These are phyloP conservation scores for Hucho hucho DNA, from an alignment of 2,113 vertebrate genomes.

Conservation along the genomic window DNA sequence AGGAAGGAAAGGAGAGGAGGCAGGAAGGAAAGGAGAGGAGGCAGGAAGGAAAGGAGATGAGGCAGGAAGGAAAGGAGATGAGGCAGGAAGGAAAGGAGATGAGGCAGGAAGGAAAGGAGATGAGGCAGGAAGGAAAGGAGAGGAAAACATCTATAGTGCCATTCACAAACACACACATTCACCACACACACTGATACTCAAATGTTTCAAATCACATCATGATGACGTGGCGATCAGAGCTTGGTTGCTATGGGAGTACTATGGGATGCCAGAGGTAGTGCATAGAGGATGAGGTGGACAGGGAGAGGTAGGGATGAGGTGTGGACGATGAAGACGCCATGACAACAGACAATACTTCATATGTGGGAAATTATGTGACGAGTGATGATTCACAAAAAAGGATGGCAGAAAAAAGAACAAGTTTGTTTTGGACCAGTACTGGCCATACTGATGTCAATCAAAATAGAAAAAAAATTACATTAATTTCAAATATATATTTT, in stretches of 20 bases:
- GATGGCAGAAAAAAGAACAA: neutral
- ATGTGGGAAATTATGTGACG: constrained; percentile 14
- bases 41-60: constrained; percentile 28
- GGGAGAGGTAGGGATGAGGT: constrained; percentile 10
- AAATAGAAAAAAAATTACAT: neutral
- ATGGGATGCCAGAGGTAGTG: neutral
- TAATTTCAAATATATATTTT: neutral
- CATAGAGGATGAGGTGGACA: neutral
- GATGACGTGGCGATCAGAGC: constrained; percentile 20
- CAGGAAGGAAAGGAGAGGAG: constrained; percentile 15
- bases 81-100: constrained; percentile 22
- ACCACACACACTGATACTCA: constrained; percentile 22
- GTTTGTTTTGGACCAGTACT: neutral
- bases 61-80: constrained; percentile 14
- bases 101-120: constrained; percentile 5
- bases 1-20: no score
- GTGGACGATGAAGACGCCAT: neutral
- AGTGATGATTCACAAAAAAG: constrained; percentile 21
- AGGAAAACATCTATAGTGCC: constrained; percentile 25
- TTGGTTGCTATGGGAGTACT: constrained; percentile 25
- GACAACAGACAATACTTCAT: constrained; percentile 19
- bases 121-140: constrained; percentile 39
- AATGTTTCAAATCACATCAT: neutral
- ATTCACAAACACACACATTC: constrained; percentile 34
- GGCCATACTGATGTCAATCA: neutral